Evolutionary conservation across 2,113 vertebrate genomes (phyloP), one percentile per base, ranked within the genome.

Genomic region (Perccottus glenii): DNA sequence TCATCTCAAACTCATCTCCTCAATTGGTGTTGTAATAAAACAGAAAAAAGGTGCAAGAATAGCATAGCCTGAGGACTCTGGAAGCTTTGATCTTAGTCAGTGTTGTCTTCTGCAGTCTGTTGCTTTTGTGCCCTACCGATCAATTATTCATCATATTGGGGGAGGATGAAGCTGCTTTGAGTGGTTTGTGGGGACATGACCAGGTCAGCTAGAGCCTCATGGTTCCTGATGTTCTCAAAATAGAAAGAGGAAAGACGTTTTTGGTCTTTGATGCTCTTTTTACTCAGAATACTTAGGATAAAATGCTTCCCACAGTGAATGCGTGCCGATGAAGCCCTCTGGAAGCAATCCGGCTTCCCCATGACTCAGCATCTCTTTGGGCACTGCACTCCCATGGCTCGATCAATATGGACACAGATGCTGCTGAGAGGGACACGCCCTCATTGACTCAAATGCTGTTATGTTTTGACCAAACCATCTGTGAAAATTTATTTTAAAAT

Each of bases 281-380:
- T 42, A 4, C 52, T 56, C 10, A 36, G 0, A 16, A 4, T 55
- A 42, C 19, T 7, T 63, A 60, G 14, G 8, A 78, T 65, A 5
- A 48, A 62, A 58, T 53, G 19, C 12, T 64, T 60, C 32, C 16
- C 38, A 46, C 55, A 36, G 14, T 63, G 44, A 35, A 55, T 35
- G 15, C 59, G 14, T 64, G 48, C 50, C 45, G 36, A 49, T 46
- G 51, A 60, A 19, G 51, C 53, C 57, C 33, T 11, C 50, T 45
- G 9, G 48, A 80, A 50, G 35, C 27, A 16, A 9, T 15, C 45
- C 51, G 52, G 47, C 63, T 67, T 50, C 11, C n/a, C 40, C 44
- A 61, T 88, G 85, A 90, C 70, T 88, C 84, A 86, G 86, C 87
- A 85, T 72, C 66, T 83, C 16, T 84, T 57, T 60, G 53, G 43